Evolutionary conservation across 2,888 invertebrate genomes (phyloP), one percentile per base, ranked within the genome.

Genomic region (Eudemis profundana): DNA sequence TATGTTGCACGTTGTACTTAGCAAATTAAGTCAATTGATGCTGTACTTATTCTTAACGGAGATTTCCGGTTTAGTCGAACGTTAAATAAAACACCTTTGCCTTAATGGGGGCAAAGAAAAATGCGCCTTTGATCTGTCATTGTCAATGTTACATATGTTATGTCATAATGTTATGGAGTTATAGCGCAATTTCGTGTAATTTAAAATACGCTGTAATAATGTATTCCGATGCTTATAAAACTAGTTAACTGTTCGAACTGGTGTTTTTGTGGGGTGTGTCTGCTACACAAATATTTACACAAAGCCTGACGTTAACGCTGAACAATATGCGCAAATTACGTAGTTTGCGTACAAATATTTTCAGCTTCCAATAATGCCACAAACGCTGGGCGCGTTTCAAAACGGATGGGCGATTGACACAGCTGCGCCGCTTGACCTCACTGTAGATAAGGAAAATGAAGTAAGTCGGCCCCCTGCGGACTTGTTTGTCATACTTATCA

Each of bases 371-470:
- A 63, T 67, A 54, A 89, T 89, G 89, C 78, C 88, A 76, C 82
- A 85, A 79, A 75, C 82, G 68, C 64, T 80, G 63, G 76, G 75
- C 64, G 80, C 79, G 69, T 85, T 82, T 78, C 78, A 89, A 57
- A 86, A 89, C 74, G 90, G 91, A 73, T 92, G 91, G 91, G 89
- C 91, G 74, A 89, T 89, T 73, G 91, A 92, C 74, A 88, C 89
- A 51, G 80, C 87, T 68, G 80, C 83, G 78, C 90, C 91, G 66
- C 78, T 85, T 86, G 91, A 91, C 89, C 89, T 83, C 75, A 79
- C 80, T 5, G 3, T 33, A 77, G 73, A 84, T 61, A 74, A 71
- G 57, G 90, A 91, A 89, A 90, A 83, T 76, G 86, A 88, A 73
- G 91, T 91, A 89, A 90, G 90, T 79, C 84, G 83, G 82, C 81